Base-by-base conservation (phyloP, 1,140 invertebrate species). In the Cotesia glomerata region DNA sequence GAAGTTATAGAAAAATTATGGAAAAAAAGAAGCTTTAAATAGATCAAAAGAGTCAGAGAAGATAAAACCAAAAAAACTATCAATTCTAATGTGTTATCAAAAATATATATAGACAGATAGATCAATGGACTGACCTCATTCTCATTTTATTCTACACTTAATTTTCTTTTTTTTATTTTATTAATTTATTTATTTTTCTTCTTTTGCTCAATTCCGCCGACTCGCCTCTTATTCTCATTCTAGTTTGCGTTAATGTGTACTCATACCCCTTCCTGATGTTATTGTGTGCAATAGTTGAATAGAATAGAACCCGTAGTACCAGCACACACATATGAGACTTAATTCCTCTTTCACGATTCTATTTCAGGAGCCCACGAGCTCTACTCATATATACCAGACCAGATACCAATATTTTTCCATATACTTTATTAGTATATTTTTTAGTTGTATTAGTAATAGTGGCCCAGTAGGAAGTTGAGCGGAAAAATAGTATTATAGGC, bases 101-200 rank as follows among this genome's bases (percentile, higher is more conserved):
- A 54, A 14, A 18, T 14, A 14, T 54, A 54, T 54, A 14, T 18
- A 18, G 52, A 54, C 5, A 3, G 52, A 54, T 14, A 18, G 13
- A 54, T 54, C 52, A 54, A 54, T 54, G 16, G n/a, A 54, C 52
- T 54, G 52, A 54, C 52, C 52, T 54, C 52, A n/a, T 54, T n/a
- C 52, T 54, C 52, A n/a, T 54, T 54, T 13, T n/a, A 14, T n/a
- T 54, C 8, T 54, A 45, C 16, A 54, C 52, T 54, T 54, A 54
- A 54, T 13, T 14, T 14, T 5, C 11, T 14, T 54, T 14, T 7
- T 13, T 54, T 58, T 58, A 26, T 5, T 18, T 45, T 45, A 7
- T 58, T 26, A 26, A 26, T 26, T 26, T 26, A 26, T 26, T 58
- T 58, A 9, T 18, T 18, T 58, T 5, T 58, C 26, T 58, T 18